Percentiles rank a stretch among this genome's conserved stretches.
Conservation (phyloP, 1,140 invertebrate species). For the Papilio machaon region DNA sequence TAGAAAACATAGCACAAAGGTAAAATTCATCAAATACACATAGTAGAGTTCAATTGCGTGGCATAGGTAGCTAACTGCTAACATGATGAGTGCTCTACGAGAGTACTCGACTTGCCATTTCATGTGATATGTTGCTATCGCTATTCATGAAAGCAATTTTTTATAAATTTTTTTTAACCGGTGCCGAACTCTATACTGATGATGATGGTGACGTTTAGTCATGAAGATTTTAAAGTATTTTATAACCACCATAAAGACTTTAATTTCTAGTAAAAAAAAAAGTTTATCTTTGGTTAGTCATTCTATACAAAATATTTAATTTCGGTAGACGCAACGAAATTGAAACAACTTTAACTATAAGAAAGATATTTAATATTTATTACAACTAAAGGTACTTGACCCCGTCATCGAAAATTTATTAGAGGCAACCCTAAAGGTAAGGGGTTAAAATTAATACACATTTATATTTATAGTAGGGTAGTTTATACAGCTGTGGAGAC, state of each 20-base stretch:
- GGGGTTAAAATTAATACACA: background rate
- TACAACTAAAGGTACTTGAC: background rate
- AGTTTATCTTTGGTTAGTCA: background rate
- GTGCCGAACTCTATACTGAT: background rate
- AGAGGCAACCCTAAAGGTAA: conserved; percentile 4
- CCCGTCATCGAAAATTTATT: background rate
- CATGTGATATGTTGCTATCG: background rate
- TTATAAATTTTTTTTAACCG: background rate
- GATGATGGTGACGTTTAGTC: background rate
- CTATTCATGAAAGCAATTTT: background rate
- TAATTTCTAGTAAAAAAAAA: background rate
- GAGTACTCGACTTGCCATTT: background rate
- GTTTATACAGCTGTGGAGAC: background rate
- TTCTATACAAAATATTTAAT: background rate
- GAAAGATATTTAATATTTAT: conserved; percentile 3
- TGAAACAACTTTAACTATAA: background rate
- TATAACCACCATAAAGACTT: background rate
- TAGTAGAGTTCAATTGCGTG: conserved; percentile 40
- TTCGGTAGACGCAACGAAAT: background rate
- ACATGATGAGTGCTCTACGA: background rate
- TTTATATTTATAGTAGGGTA: conserved; percentile 7
- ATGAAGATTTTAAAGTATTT: background rate
- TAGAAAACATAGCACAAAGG: too few species aligned
- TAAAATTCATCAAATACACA: conserved; percentile 23
- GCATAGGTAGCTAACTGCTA: background rate